Base-by-base conservation (phyloP, 2,797 vertebrate genomes). In the Meda fulgida region DNA sequence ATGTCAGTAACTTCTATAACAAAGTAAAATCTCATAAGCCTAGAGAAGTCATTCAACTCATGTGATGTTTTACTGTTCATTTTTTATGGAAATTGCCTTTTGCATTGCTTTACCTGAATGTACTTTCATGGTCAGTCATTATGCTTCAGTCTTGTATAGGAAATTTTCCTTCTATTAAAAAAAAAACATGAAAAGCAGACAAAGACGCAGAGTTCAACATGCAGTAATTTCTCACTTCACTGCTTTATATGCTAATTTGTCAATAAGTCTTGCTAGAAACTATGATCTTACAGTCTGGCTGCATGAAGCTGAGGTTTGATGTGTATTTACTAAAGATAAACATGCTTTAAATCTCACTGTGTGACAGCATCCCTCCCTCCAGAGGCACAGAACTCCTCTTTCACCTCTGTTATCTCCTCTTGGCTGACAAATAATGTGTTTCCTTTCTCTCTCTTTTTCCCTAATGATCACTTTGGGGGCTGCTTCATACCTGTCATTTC, bases 401-500 rank as follows among this genome's bases (percentile, higher is more conserved):
- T 77, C 71, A 83, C 31, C 43, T 77, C n/a, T 38, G 23, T 29
- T 83, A 23, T 40, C 34, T 55, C 55, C 58, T 48, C 38, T 46
- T 23, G 58, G 43, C 7, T 40, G 58, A 83, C 71, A 83, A 36
- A 77, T 21, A 58, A 78, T 84, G 73, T 7, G 26, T 63, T 79
- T 79, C 26, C 66, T 60, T 40, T 70, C 51, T 63, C 13, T 71
- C 19, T 83, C 58, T 48, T 40, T 21, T 36, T 34, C 0, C 58
- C 53, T 84, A 79, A 79, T 84, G 76, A 84, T 84, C 66, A 71
- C 76, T 79, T 71, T 19, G 48, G 38, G 66, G 76, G 65, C 65
- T 78, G 46, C 21, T 58, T 78, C 51, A 78, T 26, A 71, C 63
- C 60, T 58, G 48, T 84, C 36, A 78, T 48, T 60, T 84, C 36